These are phyloP conservation scores for Brachionus paranguensis DNA, from an alignment of 1,140 invertebrate genomes.

Conservation along the genomic window DNA sequence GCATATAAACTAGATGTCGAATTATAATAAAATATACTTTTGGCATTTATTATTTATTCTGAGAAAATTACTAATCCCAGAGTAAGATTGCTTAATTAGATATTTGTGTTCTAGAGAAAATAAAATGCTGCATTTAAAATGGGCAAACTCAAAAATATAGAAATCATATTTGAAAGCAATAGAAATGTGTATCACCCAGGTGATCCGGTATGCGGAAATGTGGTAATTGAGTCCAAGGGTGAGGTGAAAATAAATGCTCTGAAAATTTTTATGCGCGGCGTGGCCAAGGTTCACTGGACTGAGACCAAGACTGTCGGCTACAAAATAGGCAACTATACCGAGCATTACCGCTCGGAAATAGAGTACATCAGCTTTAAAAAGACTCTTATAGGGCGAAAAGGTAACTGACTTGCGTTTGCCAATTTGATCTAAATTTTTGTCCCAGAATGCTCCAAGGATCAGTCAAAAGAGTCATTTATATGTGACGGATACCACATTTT, in stretches of 20 bases:
- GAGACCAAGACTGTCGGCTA: constrained; percentile 57
- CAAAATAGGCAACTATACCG: constrained; percentile 57
- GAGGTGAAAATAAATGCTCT: constrained; percentile 57
- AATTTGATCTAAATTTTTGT: neutral
- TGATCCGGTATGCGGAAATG: constrained; percentile 54
- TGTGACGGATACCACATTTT: constrained; percentile 56
- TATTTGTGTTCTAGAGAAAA: constrained; percentile 41
- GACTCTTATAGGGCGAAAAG: constrained; percentile 57
- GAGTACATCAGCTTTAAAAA: constrained; percentile 58
- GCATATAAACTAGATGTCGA: neutral
- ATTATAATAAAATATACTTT: constrained; percentile 38
- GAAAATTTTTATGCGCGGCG: constrained; percentile 56
- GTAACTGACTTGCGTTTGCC: neutral
- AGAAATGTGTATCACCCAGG: constrained; percentile 57
- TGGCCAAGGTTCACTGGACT: constrained; percentile 59
- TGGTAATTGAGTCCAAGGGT: constrained; percentile 57
- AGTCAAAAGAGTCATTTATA: constrained; percentile 49
- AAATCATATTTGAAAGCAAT: constrained; percentile 54
- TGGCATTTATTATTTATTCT: constrained; percentile 42
- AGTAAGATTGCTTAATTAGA: constrained; percentile 9
- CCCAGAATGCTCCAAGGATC: constrained; percentile 45
- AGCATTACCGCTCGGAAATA: constrained; percentile 58
- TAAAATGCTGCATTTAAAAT: constrained; percentile 44
- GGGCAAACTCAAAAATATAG: constrained; percentile 58
- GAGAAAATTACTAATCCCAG: constrained; percentile 40